Evolutionary conservation across 2,888 invertebrate species (phyloP), one percentile per base, ranked within the genome.

Genomic region (Stenchaetothrips biformis): DNA sequence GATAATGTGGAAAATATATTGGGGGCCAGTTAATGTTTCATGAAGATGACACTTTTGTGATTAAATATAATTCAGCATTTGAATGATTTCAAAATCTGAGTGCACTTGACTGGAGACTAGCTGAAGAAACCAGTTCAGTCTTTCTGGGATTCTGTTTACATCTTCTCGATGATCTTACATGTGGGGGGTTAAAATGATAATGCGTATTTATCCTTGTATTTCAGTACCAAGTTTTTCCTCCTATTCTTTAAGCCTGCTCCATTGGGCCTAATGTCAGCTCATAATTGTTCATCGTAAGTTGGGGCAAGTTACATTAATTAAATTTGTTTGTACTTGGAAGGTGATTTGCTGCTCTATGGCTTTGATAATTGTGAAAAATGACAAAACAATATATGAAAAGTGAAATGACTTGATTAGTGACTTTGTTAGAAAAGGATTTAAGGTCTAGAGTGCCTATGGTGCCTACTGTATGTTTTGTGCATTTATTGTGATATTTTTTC

Each of bases 401-500:
- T 74, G 67, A 74, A 74, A 74, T 74, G 67, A 74, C 67, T 74
- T 74, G 67, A 74, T 74, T 21, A 74, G 67, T 8, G 11, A 74
- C 25, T 25, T 4, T 74, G 67, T 74, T 74, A 74, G 67, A 21
- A 74, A 25, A 74, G 21, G 67, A 21, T 25, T 25, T 74, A 53
- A 53, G 53, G 53, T 53, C 53, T 74, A 74, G 67, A 74, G 21
- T 25, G 7, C 25, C 6, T 74, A 74, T 74, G 67, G 67, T 74
- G 67, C 67, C 67, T 25, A 74, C 67, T 67, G 7, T 21, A 74
- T 74, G 67, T 74, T 74, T 74, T 74, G n/a, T 74, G 67, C 67
- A 74, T 74, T 74, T 74, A 74, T 74, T 74, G 67, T 74, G 67
- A 74, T 74, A 74, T 74, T 25, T 74, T 74, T 7, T 74, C 67